Base-by-base conservation (phyloP, 2,888 invertebrate species). In the Pristionchus entomophagus region DNA sequence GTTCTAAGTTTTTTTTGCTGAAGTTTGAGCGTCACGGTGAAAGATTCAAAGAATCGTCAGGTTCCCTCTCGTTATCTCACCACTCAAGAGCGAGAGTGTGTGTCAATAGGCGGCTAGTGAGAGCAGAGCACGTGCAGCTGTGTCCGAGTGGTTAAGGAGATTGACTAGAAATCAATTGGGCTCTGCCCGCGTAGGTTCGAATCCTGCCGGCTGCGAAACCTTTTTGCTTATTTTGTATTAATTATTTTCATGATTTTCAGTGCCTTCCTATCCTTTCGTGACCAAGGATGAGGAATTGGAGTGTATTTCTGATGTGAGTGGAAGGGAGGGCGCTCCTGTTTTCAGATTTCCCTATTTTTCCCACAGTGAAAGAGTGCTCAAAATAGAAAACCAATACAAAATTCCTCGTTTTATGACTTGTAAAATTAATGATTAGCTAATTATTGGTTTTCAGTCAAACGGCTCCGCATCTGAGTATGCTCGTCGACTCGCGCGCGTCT, bases 381-480 rank as follows among this genome's bases (percentile, higher is more conserved):
- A n/a, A n/a, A n/a, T n/a, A n/a, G n/a, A n/a, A n/a, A n/a, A n/a
- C n/a, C n/a, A n/a, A n/a, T n/a, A n/a, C n/a, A n/a, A n/a, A n/a
- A n/a, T n/a, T n/a, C n/a, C n/a, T n/a, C n/a, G n/a, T n/a, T n/a
- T n/a, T n/a, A n/a, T n/a, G n/a, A n/a, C n/a, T n/a, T n/a, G n/a
- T n/a, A n/a, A n/a, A n/a, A n/a, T n/a, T n/a, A n/a, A n/a, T n/a
- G n/a, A n/a, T n/a, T n/a, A n/a, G n/a, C n/a, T n/a, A 0, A 22
- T 32, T 10, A 32, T 41, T 22, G n/a, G 19, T 51, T 65, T 86
- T 14, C 65, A 87, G 29, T 84, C 86, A 0, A 86, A 87, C 41
- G 88, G 88, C n/a, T 86, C 86, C 49, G 87, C 89, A 6, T 88
- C 91, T 14, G 87, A 86, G n/a, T 91, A 89, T 65, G 89, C 91